Percentiles rank a stretch among this genome's conserved stretches.
Evolutionary conservation across 1,140 invertebrate species (phyloP).

Genomic region (Zophobas morio): DNA sequence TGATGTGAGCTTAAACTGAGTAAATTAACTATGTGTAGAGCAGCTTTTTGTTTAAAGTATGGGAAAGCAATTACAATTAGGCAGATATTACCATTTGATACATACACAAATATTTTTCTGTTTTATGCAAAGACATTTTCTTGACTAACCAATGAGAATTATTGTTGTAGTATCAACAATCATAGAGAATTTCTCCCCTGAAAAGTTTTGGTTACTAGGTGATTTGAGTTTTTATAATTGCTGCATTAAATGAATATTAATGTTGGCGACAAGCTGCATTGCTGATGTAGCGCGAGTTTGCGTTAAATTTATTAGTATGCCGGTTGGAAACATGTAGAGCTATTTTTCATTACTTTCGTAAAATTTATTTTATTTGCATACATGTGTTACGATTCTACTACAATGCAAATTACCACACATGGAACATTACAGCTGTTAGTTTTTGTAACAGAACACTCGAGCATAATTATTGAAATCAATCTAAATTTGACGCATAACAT

Average conservation of each 20-base stretch:
- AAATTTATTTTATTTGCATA: slow-evolving; percentile 41
- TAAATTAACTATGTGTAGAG: no score
- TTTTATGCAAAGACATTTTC: no score
- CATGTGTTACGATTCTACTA: slow-evolving; percentile 25
- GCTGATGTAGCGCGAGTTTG: slow-evolving; percentile 26
- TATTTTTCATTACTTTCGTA: slow-evolving; percentile 33
- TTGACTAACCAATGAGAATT: no score
- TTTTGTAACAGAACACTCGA: background rate
- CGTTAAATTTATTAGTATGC: slow-evolving; percentile 39
- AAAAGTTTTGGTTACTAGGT: background rate
- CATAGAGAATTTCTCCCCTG: no score
- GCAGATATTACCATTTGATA: no score
- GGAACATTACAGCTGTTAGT: slow-evolving; percentile 19
- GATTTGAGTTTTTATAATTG: slow-evolving; percentile 20
- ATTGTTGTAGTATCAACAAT: no score
- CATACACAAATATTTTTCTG: no score
- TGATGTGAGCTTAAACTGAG: no score
- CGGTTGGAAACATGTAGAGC: slow-evolving; percentile 25
- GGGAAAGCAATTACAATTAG: no score
- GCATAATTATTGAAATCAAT: slow-evolving; percentile 32
- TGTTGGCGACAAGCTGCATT: slow-evolving; percentile 33
- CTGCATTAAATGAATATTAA: slow-evolving; percentile 41
- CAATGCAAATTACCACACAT: slow-evolving; percentile 32
- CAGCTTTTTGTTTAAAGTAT: no score
- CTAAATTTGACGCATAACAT: slow-evolving; percentile 16